These are phyloP conservation scores for Achlya flavicornis DNA, from an alignment of 2,888 invertebrate species.

Conservation along the genomic window DNA sequence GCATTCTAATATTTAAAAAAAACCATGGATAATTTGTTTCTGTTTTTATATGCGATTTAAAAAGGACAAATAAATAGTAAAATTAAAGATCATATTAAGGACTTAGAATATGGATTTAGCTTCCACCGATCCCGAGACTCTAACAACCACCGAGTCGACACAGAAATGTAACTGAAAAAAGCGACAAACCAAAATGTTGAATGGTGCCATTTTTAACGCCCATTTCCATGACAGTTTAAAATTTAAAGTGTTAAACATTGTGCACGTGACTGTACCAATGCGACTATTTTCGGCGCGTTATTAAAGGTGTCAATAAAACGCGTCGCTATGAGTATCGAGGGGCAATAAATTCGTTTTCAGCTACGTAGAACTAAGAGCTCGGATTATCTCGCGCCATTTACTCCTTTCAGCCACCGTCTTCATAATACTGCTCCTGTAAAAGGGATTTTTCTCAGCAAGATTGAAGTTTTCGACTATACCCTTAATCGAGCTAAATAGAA, in stretches of 20 bases:
- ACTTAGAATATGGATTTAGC: too few species aligned
- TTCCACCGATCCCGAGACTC: too few species aligned
- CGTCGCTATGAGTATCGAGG: constrained; percentile 65
- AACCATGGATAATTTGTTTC: too few species aligned
- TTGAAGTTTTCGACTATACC: constrained; percentile 69
- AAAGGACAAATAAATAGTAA: too few species aligned
- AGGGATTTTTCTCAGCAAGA: constrained; percentile 68
- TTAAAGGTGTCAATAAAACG: constrained; percentile 60
- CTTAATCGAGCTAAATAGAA: constrained; percentile 62
- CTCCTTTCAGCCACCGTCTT: constrained; percentile 78
- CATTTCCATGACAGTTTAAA: not conserved
- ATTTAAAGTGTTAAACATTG: not conserved
- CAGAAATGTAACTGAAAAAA: not conserved
- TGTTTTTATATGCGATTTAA: too few species aligned
- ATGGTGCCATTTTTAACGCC: not conserved
- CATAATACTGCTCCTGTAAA: constrained; percentile 73
- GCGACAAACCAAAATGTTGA: not conserved
- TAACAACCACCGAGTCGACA: not conserved
- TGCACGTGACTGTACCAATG: constrained; percentile 2
- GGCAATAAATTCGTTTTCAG: constrained; percentile 80
- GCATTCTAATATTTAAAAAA: too few species aligned
- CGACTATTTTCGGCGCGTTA: constrained; percentile 14
- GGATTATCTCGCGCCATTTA: constrained; percentile 82
- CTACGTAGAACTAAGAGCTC: constrained; percentile 79
- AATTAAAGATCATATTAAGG: too few species aligned